A percentile compares a stretch with the other conserved stretches of the same genome.
Conservation (phyloP, 1,140 invertebrate species). For the Sitobion miscanthi region DNA sequence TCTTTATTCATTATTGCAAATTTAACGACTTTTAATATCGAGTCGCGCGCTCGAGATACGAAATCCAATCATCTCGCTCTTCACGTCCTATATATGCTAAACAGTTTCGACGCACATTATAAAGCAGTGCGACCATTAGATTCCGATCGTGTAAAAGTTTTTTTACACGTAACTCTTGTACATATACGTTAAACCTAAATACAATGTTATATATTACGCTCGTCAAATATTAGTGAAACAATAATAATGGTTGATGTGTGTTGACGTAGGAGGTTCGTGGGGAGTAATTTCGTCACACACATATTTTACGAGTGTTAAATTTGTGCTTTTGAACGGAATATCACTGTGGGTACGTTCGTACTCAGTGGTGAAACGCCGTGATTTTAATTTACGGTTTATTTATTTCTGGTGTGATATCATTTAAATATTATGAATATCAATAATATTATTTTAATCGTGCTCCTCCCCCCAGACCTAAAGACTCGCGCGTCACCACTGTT, state of each 20-base stretch:
- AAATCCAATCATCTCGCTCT: constrained; percentile 14
- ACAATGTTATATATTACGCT: not conserved
- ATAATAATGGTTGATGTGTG: not conserved
- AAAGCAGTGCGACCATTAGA: not conserved
- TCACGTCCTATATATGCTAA: constrained; percentile 13
- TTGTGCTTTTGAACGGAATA: not conserved
- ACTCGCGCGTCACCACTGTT: not conserved
- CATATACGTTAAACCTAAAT: not conserved
- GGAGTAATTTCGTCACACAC: not conserved
- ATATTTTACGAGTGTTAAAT: not conserved
- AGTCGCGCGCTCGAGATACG: not conserved
- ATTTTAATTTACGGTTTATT: no score
- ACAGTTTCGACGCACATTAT: not conserved
- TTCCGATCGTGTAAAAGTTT: not conserved
- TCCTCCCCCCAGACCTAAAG: no score
- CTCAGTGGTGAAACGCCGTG: not conserved
- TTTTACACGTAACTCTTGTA: not conserved
- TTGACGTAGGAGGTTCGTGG: not conserved
- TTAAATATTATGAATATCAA: no score
- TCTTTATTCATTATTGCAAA: constrained; percentile 18
- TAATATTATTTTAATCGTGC: not conserved
- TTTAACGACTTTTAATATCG: constrained; percentile 40
- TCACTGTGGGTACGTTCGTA: not conserved
- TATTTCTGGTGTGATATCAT: no score
- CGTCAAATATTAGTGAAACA: not conserved